Evolutionary conservation across 2,888 invertebrate genomes (phyloP).

Genomic region (Apomyelois bistriatella): DNA sequence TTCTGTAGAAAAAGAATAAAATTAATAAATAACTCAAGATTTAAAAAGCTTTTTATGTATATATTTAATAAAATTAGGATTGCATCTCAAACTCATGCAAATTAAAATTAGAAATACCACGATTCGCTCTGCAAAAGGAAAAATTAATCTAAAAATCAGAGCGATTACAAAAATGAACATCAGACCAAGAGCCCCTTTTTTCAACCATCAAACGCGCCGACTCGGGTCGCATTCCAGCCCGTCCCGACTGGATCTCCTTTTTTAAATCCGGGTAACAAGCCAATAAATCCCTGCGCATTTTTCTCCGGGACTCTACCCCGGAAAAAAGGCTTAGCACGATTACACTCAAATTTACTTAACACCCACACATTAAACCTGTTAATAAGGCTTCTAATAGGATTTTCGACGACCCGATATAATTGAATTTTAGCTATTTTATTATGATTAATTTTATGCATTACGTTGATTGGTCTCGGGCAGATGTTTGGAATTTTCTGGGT

Average conservation of each 20-base stretch:
- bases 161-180: slow-evolving; percentile 67
- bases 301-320: slow-evolving; percentile 52
- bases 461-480: slow-evolving; percentile 43
- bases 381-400: slow-evolving; percentile 72
- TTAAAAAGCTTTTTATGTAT: too few species aligned
- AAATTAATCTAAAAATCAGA: slow-evolving; percentile 44
- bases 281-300: slow-evolving; percentile 77
- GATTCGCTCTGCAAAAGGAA: slow-evolving; percentile 18
- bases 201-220: slow-evolving; percentile 56
- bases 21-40: too few species aligned
- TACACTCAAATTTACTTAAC: slow-evolving; percentile 80
- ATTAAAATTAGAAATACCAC: slow-evolving; percentile 16
- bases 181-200: slow-evolving; percentile 46
- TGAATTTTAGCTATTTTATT: slow-evolving; percentile 61
- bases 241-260: slow-evolving; percentile 61
- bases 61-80: too few species aligned
- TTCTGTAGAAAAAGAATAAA: too few species aligned
- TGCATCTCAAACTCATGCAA: neutral
- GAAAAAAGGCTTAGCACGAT: slow-evolving; percentile 74
- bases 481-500: slow-evolving; percentile 22
- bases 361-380: slow-evolving; percentile 71
- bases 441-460: slow-evolving; percentile 51
- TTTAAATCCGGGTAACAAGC: slow-evolving; percentile 79
- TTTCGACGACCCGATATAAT: slow-evolving; percentile 68
- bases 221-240: slow-evolving; percentile 54